Conservation (phyloP, 2,888 invertebrate species). For the Cerastis rubricosa region DNA sequence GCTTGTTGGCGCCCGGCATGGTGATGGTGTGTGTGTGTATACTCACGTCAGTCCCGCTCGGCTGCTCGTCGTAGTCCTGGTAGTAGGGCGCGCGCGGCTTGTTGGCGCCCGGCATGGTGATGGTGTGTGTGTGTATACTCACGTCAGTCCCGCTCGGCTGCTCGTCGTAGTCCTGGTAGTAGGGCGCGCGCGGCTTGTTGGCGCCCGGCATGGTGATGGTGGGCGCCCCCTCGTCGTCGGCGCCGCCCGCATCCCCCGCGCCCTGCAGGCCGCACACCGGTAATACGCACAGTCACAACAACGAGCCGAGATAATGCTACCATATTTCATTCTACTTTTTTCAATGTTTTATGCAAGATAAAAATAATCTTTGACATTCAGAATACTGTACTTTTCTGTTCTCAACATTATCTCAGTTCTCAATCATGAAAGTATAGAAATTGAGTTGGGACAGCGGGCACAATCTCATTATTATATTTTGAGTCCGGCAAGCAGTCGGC, state of each 20-base stretch:
- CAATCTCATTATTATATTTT: background rate
- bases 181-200: conserved; percentile 60
- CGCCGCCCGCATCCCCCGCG: background rate
- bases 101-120: conserved; percentile 83
- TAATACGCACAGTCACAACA: conserved; percentile 18
- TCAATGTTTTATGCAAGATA: background rate
- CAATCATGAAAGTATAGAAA: background rate
- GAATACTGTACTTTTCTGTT: background rate
- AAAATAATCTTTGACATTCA: too few relatives aligned
- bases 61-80: conserved; percentile 75
- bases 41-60: conserved; percentile 73
- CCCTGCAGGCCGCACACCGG: conserved; percentile 24
- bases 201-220: conserved; percentile 85
- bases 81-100: conserved; percentile 63
- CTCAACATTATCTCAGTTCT: conserved; percentile 38
- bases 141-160: conserved; percentile 73
- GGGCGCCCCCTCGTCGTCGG: conserved; percentile 66
- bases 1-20: conserved; percentile 79
- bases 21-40: conserved; percentile 73
- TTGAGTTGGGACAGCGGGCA: conserved; percentile 13
- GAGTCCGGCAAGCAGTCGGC: background rate
- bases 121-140: conserved; percentile 63
- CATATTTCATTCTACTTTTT: background rate
- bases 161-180: conserved; percentile 75
- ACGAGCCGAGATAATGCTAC: conserved; percentile 6